phyloP scores from a whole-genome alignment of 2,113 vertebrate species.

The Platanista minor region DNA sequence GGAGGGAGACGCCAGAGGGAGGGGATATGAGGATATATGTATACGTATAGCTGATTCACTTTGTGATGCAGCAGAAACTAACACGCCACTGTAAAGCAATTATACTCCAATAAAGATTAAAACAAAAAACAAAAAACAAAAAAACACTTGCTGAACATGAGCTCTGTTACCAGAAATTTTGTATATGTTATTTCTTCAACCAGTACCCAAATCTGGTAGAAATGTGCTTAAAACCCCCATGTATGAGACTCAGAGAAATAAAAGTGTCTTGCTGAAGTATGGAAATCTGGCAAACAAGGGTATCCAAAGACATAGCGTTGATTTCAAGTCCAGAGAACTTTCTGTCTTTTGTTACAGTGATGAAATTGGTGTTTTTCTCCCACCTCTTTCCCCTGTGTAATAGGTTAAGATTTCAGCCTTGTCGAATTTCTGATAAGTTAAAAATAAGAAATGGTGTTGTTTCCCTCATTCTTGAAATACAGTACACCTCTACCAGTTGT shows the following conservation, averaged over 20 bases:
- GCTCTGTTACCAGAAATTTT: neutral
- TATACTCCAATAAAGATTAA: no score
- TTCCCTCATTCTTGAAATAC: neutral
- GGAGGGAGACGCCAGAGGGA: no score
- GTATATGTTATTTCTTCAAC: neutral
- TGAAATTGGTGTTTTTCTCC: neutral
- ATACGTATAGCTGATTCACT: no score
- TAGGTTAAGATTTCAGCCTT: neutral
- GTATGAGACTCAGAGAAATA: neutral
- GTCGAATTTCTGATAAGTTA: neutral
- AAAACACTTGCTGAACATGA: neutral
- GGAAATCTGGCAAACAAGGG: neutral
- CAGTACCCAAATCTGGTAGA: neutral
- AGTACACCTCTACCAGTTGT: neutral
- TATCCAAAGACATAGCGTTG: neutral
- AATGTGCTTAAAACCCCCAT: neutral
- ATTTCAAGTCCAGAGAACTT: neutral
- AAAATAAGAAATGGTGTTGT: neutral
- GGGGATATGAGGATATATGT: no score
- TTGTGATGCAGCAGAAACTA: no score
- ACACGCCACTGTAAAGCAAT: no score
- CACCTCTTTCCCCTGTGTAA: neutral
- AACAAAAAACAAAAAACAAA: no score
- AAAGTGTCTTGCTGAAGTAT: neutral
- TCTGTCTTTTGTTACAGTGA: neutral